These are phyloP conservation scores for Gymnothorax javanicus DNA, from an alignment of 2,797 vertebrate species.

Conservation along the genomic window DNA sequence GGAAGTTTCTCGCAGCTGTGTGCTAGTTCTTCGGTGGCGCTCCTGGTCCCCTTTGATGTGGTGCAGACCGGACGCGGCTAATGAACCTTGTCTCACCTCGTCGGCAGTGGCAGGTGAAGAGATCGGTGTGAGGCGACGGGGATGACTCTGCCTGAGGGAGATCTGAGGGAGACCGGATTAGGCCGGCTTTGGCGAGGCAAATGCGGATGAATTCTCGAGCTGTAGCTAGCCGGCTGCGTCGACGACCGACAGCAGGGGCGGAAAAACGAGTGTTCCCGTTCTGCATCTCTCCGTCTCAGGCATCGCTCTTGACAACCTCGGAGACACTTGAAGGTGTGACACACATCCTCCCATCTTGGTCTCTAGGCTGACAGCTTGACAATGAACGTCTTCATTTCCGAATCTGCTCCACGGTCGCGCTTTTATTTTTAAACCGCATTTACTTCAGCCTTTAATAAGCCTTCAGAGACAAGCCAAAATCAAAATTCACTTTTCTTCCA, in stretches of 20 bases:
- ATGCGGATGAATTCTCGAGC: background rate
- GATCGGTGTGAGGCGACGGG: background rate
- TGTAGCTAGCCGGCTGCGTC: background rate
- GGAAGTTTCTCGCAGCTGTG: background rate
- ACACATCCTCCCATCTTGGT: background rate
- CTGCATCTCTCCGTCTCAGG: background rate
- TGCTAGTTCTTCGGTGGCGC: background rate
- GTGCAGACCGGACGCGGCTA: background rate
- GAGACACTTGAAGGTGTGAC: background rate
- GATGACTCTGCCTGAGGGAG: background rate
- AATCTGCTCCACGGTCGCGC: background rate
- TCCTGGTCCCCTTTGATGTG: constrained; percentile 17
- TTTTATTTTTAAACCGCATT: background rate
- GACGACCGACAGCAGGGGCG: background rate
- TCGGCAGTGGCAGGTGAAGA: background rate
- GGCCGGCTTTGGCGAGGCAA: background rate
- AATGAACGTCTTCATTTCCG: background rate
- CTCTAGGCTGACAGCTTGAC: background rate
- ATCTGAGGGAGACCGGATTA: constrained; percentile 6
- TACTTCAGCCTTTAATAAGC: background rate
- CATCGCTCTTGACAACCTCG: background rate
- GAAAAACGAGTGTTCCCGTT: background rate
- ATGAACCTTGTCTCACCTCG: background rate
- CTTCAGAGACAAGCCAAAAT: too few species aligned
- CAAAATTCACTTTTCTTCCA: too few species aligned